Evolutionary conservation across 2,888 invertebrate genomes (phyloP), one percentile per base, ranked within the genome.

Genomic region (Melieria omissa): DNA sequence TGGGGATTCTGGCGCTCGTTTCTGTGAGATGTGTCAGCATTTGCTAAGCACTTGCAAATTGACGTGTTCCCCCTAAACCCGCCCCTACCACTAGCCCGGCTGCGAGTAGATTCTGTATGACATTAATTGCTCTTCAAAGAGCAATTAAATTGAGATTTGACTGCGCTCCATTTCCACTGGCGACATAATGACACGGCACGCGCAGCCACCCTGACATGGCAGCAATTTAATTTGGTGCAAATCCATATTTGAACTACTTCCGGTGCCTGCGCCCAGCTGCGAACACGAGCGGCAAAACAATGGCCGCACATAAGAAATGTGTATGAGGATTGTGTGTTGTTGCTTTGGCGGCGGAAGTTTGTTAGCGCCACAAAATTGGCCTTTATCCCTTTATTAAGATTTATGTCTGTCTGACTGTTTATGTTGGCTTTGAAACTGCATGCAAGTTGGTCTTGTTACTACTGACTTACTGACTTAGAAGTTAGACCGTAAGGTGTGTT

Each of bases 31-130:
- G 44, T 12, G 45, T 62, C 45, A 58, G 41, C 73, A 71, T 78
- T 77, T 76, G 71, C 65, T 71, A 70, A 77, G 68, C 73, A 73
- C 74, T 77, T 55, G 47, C 68, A 58, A 72, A 73, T 73, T 76
- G 77, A 74, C 75, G 72, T 75, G 62, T 67, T 57, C 70, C 45
- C 8, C 42, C 61, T 71, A 67, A 61, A 16, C 57, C 65, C 42
- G 64, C 66, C 63, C n/a, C 14, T 45, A 52, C 29, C 45, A 41
- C 71, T 57, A 44, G 16, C 54, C 41, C 57, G 42, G n/a, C 49
- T 44, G 5, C 10, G 54, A n/a, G 6, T 8, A 49, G 12, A 49
- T 66, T 71, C 66, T 66, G 47, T 58, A 49, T 46, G 58, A 47
- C 61, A 73, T 74, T 75, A 69, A 73, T 73, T 74, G 73, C 70